Percentiles rank a stretch among this genome's conserved stretches.
Conservation (phyloP, 2,888 invertebrate genomes). For the Ophion slaviceki region DNA sequence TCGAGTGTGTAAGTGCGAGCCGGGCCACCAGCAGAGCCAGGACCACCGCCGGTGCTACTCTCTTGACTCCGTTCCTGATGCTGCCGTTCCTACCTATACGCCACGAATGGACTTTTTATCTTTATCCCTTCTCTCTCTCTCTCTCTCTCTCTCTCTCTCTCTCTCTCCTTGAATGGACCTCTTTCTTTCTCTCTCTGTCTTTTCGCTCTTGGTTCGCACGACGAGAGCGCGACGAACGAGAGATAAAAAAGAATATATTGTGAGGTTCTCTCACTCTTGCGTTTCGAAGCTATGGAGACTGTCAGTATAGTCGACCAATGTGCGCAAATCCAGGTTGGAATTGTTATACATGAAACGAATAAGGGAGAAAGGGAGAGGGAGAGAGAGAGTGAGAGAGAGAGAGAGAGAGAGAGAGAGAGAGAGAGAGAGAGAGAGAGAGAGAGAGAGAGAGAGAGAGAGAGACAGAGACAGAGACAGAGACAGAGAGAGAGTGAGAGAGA, state of each 20-base stretch:
- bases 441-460: constrained; percentile 42
- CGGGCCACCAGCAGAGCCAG: constrained; percentile 83
- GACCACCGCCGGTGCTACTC: constrained; percentile 80
- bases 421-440: constrained; percentile 12
- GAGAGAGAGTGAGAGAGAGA: constrained; percentile 1
- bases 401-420: constrained; percentile 37
- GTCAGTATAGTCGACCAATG: constrained; percentile 2
- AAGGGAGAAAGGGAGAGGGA: constrained; percentile 45
- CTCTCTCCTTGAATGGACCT: constrained; percentile 7
- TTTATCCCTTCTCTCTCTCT: constrained; percentile 26
- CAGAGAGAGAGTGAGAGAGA: too few species aligned
- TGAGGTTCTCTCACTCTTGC: constrained; percentile 39
- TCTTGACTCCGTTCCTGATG: constrained; percentile 28
- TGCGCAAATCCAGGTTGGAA: background rate
- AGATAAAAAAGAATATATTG: constrained; percentile 64
- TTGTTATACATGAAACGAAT: constrained; percentile 35
- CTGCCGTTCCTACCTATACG: constrained; percentile 59
- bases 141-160: constrained; percentile 8
- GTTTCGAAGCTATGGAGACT: background rate
- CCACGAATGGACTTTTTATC: constrained; percentile 53
- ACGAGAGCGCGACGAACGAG: constrained; percentile 57
- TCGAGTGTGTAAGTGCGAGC: constrained; percentile 82
- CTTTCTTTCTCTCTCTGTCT: constrained; percentile 26
- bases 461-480: too few species aligned
- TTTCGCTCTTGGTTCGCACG: constrained; percentile 49